A percentile compares a stretch with the other conserved stretches of the same genome.
Evolutionary conservation across 2,888 invertebrate genomes (phyloP).

Genomic region (Phyllotreta striolata): DNA sequence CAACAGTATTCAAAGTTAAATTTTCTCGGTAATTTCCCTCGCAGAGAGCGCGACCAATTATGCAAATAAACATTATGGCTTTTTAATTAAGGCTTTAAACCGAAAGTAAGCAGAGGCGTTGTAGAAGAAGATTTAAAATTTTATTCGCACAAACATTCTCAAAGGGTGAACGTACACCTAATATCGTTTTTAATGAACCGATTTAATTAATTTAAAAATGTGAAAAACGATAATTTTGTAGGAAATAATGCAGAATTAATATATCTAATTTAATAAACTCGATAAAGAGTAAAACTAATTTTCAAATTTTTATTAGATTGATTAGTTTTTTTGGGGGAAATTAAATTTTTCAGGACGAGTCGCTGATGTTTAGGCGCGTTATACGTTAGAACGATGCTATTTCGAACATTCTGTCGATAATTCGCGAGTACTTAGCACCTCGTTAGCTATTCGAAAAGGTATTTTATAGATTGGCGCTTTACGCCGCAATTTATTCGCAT

Average conservation of each 20-base stretch:
- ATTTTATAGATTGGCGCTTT: conserved; percentile 15
- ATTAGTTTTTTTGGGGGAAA: no score
- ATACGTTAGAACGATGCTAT: conserved; percentile 12
- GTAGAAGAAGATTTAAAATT: not conserved
- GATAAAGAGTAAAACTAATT: no score
- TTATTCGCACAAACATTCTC: no score
- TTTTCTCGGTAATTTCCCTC: conserved; percentile 30
- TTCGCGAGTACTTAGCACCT: conserved; percentile 32
- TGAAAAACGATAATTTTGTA: no score
- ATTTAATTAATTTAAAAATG: no score
- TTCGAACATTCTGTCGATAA: conserved; percentile 30
- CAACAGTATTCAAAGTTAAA: conserved; percentile 23
- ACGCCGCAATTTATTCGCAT: conserved; percentile 1
- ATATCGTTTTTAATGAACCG: no score
- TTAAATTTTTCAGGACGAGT: not conserved
- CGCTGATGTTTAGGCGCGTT: not conserved
- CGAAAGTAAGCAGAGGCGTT: conserved; percentile 12
- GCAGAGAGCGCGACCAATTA: conserved; percentile 31
- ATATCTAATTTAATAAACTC: no score
- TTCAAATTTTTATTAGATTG: no score
- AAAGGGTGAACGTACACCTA: no score
- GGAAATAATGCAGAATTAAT: no score
- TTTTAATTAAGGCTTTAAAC: conserved; percentile 33
- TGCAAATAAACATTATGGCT: conserved; percentile 36
- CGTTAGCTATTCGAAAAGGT: conserved; percentile 32